Evolutionary conservation across 2,888 invertebrate genomes (phyloP), one percentile per base, ranked within the genome.

Genomic region (Pseudococcus jackbeardsleyi): DNA sequence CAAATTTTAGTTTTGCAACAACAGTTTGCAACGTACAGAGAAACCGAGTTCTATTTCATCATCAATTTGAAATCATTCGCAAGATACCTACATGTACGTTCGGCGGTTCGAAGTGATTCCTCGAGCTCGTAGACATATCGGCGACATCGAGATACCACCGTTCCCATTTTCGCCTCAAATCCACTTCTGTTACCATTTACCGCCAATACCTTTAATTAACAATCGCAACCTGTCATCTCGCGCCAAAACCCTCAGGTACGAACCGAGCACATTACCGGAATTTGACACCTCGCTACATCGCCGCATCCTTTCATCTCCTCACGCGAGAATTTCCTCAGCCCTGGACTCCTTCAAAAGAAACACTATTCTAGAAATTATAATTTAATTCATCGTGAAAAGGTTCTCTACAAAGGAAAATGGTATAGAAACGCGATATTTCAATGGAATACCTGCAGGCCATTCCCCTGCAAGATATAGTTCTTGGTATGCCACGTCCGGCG

Each of bases 401-500:
- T 8, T 64, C 22, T n/a, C 12, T 15, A 9, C 4, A 46, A 17
- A n/a, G n/a, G 46, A 82, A 82, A 46, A 82, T 82, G 64, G 12
- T 64, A 64, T 46, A 82, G 79, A 82, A 82, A 82, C 46, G 79
- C 79, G 26, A 26, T 11, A 46, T 46, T 82, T 82, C 79, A 82
- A 82, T 82, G 79, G 46, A 86, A 86, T 86, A 86, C 86, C 86
- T 86, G 86, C 86, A 59, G 86, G 86, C 86, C 86, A 86, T 86
- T 86, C 86, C 64, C 86, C 86, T 86, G 86, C 68, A 64, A 68
- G 68, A 46, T 86, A 86, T 64, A 86, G 46, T 86, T 86, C 86
- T 86, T 46, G 86, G 64, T 86, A 86, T 64, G 46, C 86, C 86
- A 86, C 86, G 86, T 86, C 86, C 86, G 86, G 86, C 86, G 86